phyloP scores from a whole-genome alignment of 2,888 invertebrate species.

The Ormyrus thymus region DNA sequence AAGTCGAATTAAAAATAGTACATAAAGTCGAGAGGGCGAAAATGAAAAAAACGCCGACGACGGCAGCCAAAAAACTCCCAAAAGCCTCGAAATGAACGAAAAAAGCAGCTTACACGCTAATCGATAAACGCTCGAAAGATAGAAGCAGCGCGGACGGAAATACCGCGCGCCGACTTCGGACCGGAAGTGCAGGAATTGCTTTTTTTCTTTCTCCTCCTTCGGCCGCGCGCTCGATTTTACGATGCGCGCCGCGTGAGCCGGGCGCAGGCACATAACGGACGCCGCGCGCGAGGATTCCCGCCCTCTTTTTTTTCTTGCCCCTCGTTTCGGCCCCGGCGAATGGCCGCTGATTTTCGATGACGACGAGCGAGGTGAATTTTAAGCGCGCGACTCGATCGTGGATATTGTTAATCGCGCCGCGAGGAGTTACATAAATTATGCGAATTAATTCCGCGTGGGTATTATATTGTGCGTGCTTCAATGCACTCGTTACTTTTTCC shows the following conservation, averaged over 20 bases:
- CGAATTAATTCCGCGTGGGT: neutral
- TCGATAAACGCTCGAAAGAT: constrained; percentile 23
- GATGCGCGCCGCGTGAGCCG: constrained; percentile 23
- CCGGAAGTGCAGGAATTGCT: constrained; percentile 40
- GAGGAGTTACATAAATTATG: constrained; percentile 19
- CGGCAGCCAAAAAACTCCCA: neutral
- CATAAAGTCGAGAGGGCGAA: neutral
- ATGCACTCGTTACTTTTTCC: no score
- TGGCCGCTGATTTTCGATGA: constrained; percentile 37
- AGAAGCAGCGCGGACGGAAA: neutral
- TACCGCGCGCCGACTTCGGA: neutral
- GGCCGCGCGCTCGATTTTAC: constrained; percentile 16
- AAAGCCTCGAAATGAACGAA: constrained; percentile 3
- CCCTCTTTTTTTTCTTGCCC: constrained; percentile 1
- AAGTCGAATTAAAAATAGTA: constrained; percentile 34
- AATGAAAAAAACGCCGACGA: constrained; percentile 4
- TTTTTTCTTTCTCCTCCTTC: neutral
- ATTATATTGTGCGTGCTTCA: no score
- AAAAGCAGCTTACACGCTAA: constrained; percentile 8
- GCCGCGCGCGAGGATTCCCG: neutral
- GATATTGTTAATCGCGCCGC: constrained; percentile 22
- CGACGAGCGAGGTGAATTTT: constrained; percentile 42
- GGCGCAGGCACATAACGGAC: constrained; percentile 20
- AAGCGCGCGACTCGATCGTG: constrained; percentile 1
- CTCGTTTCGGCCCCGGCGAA: constrained; percentile 1